A percentile compares a stretch with the other conserved stretches of the same genome.
These are phyloP conservation scores for Celastrina argiolus DNA, from an alignment of 2,888 invertebrate genomes.

Conservation along the genomic window DNA sequence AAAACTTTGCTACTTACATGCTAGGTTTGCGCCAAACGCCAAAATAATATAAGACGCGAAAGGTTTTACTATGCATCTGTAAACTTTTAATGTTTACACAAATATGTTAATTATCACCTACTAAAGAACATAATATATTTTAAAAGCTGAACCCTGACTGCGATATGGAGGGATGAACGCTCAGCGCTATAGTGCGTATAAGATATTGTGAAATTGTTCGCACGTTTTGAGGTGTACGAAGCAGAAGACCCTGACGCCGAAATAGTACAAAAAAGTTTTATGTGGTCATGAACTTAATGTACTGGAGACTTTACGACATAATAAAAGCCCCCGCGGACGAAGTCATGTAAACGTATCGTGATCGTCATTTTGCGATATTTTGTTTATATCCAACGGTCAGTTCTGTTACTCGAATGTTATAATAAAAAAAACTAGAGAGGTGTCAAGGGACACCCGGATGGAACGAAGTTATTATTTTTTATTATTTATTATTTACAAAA, in stretches of 20 bases:
- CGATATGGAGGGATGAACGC: neutral
- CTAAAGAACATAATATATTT: too few species aligned
- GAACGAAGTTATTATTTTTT: too few species aligned
- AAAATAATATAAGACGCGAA: too few species aligned
- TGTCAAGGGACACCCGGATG: too few species aligned
- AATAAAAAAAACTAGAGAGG: too few species aligned
- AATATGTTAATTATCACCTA: too few species aligned
- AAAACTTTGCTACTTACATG: too few species aligned
- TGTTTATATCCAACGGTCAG: neutral
- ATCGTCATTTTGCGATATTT: neutral
- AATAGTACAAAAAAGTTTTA: slow-evolving; percentile 7
- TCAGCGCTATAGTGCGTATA: neutral
- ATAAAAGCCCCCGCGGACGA: neutral
- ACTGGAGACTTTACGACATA: neutral
- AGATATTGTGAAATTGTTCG: neutral
- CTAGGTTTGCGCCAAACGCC: too few species aligned
- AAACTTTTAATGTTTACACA: too few species aligned
- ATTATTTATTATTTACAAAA: too few species aligned
- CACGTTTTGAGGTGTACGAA: neutral
- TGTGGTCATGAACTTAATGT: slow-evolving; percentile 11
- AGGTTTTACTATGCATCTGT: too few species aligned
- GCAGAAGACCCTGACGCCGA: neutral
- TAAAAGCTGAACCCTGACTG: neutral
- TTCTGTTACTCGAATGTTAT: too few species aligned
- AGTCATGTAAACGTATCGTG: neutral